phyloP scores from a whole-genome alignment of 2,797 vertebrate species.

The Halcyon leucocephala region DNA sequence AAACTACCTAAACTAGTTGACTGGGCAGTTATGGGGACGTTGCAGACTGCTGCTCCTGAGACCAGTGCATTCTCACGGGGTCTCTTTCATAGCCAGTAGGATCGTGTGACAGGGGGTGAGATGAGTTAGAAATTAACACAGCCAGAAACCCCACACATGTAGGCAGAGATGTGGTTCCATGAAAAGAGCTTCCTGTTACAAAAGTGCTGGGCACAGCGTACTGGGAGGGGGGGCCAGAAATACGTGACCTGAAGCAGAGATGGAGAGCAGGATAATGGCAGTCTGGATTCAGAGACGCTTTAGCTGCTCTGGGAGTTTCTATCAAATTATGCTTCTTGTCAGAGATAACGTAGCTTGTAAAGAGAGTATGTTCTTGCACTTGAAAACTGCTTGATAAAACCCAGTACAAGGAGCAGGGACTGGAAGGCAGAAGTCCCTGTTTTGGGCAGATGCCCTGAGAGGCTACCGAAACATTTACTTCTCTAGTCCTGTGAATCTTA shows the following conservation, averaged over 20 bases:
- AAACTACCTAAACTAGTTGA: background rate
- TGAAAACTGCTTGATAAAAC: background rate
- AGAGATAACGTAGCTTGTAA: background rate
- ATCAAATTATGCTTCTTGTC: background rate
- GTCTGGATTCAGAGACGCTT: background rate
- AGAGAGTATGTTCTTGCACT: background rate
- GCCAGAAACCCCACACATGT: background rate
- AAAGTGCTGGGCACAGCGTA: background rate
- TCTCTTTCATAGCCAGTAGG: background rate
- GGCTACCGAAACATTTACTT: background rate
- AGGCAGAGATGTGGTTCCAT: background rate
- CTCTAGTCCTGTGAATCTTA: background rate
- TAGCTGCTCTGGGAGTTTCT: background rate
- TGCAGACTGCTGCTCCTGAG: background rate
- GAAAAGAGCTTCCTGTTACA: background rate
- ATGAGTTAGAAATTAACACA: background rate
- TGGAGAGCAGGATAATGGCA: background rate
- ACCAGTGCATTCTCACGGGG: background rate
- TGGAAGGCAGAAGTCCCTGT: background rate
- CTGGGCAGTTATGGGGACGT: background rate
- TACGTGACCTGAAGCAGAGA: background rate
- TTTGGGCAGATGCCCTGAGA: background rate
- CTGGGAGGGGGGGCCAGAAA: background rate
- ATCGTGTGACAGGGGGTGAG: background rate
- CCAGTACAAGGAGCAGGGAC: background rate